Percentiles rank a stretch among this genome's conserved stretches.
Conservation (phyloP, 2,797 vertebrate species). For the Amazona finschi region DNA sequence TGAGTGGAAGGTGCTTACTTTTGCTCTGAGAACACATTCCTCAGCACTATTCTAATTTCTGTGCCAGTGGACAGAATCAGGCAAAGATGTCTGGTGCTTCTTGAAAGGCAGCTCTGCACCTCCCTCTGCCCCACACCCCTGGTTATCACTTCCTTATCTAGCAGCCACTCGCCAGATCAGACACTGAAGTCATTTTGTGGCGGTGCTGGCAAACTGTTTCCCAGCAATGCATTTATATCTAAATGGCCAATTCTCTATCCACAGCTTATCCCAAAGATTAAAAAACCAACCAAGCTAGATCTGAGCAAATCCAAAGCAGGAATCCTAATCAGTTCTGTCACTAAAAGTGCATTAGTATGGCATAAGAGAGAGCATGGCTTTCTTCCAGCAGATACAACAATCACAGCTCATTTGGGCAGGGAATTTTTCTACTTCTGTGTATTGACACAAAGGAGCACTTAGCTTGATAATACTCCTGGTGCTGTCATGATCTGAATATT, state of each 20-base stretch:
- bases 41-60: background rate
- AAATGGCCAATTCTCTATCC: slow-evolving; percentile 17
- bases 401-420: slow-evolving; percentile 36
- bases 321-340: slow-evolving; percentile 31
- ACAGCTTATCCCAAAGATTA: slow-evolving; percentile 55
- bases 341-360: background rate
- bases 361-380: slow-evolving; percentile 12
- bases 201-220: background rate
- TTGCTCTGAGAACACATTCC: background rate
- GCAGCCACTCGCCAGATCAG: background rate
- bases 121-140: background rate
- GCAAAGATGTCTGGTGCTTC: background rate
- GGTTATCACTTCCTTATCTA: slow-evolving; percentile 15
- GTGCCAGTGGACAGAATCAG: background rate
- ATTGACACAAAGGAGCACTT: slow-evolving; percentile 61
- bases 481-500: slow-evolving; percentile 28
- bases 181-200: background rate
- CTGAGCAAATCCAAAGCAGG: slow-evolving; percentile 46
- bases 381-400: slow-evolving; percentile 44
- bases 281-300: background rate
- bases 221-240: background rate
- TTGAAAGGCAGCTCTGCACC: background rate
- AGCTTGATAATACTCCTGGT: slow-evolving; percentile 44
- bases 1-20: background rate
- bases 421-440: slow-evolving; percentile 33